A percentile compares a stretch with the other conserved stretches of the same genome.
Evolutionary conservation across 2,888 invertebrate species (phyloP).

Genomic region (Strigamia crassipes): DNA sequence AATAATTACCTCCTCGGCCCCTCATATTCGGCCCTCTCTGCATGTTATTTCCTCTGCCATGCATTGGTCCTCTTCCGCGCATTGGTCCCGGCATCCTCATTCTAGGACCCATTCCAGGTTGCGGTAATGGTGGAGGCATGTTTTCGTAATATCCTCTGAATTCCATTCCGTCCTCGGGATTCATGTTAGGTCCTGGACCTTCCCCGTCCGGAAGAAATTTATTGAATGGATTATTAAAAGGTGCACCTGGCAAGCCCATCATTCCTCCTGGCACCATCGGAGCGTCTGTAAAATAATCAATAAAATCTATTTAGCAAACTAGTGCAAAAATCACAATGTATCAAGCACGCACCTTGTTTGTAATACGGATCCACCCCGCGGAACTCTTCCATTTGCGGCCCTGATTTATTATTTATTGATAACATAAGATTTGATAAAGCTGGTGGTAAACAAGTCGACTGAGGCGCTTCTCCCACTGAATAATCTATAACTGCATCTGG

Average conservation of each 20-base stretch:
- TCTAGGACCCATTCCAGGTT: conserved; percentile 43
- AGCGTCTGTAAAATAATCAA: not conserved
- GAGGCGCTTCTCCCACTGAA: conserved; percentile 50
- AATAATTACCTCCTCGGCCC: conserved; percentile 38
- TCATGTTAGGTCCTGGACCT: conserved; percentile 14
- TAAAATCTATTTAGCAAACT: not conserved
- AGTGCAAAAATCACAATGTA: not conserved
- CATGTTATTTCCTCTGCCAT: conserved; percentile 49
- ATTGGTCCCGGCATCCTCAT: conserved; percentile 44
- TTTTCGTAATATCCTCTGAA: conserved; percentile 44
- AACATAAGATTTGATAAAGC: conserved; percentile 51
- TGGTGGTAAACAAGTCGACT: conserved; percentile 51
- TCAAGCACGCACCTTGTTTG: not conserved
- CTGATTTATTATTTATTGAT: conserved; percentile 45
- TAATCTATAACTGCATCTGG: conserved; percentile 51
- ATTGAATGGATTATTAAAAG: not conserved
- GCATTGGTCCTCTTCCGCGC: conserved; percentile 30
- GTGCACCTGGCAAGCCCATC: not conserved
- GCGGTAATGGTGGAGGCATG: conserved; percentile 17
- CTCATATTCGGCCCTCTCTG: conserved; percentile 5
- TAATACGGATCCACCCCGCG: not conserved
- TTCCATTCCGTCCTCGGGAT: conserved; percentile 27
- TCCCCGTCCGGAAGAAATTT: conserved; percentile 7
- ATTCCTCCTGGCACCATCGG: conserved; percentile 12
- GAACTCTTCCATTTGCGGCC: not conserved